phyloP scores from a whole-genome alignment of 2,888 invertebrate genomes.

The Entomobrya multifasciata region DNA sequence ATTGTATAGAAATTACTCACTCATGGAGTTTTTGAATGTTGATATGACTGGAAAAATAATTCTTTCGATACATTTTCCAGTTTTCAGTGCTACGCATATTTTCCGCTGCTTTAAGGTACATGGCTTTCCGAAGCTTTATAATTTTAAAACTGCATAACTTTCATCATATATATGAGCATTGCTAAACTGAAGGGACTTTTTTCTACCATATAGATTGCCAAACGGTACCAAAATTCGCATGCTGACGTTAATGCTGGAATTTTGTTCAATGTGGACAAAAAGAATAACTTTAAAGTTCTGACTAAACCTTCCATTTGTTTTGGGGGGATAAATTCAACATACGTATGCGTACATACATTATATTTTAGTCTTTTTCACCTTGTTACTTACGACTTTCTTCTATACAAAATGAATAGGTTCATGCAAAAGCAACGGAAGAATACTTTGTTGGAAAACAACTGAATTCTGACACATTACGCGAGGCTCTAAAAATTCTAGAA shows the following conservation, averaged over 20 bases:
- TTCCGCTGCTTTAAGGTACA: conserved; percentile 18
- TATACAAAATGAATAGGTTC: too few species aligned
- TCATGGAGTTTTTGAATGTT: conserved; percentile 9
- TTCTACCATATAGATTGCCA: conserved; percentile 6
- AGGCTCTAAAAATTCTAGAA: conserved; percentile 80
- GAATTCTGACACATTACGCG: conserved; percentile 82
- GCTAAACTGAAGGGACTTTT: not conserved
- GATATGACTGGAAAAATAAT: conserved; percentile 35
- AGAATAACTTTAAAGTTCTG: not conserved
- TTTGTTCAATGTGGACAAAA: conserved; percentile 27
- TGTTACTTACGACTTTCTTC: too few species aligned
- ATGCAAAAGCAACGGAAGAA: conserved; percentile 85
- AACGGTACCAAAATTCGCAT: conserved; percentile 40
- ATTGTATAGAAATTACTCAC: not conserved
- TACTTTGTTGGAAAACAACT: conserved; percentile 82
- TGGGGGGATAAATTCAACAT: conserved; percentile 30
- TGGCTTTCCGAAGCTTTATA: too few species aligned
- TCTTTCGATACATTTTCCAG: conserved; percentile 2
- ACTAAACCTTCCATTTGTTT: conserved; percentile 29
- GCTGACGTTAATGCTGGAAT: conserved; percentile 51
- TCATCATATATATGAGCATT: too few species aligned
- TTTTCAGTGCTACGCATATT: not conserved
- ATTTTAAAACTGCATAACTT: too few species aligned
- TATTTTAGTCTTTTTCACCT: not conserved
- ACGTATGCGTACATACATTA: conserved; percentile 8